Percentiles rank a stretch among this genome's conserved stretches.
These are phyloP conservation scores for Acanthosepion lycidas DNA, from an alignment of 2,888 invertebrate genomes.

Conservation along the genomic window DNA sequence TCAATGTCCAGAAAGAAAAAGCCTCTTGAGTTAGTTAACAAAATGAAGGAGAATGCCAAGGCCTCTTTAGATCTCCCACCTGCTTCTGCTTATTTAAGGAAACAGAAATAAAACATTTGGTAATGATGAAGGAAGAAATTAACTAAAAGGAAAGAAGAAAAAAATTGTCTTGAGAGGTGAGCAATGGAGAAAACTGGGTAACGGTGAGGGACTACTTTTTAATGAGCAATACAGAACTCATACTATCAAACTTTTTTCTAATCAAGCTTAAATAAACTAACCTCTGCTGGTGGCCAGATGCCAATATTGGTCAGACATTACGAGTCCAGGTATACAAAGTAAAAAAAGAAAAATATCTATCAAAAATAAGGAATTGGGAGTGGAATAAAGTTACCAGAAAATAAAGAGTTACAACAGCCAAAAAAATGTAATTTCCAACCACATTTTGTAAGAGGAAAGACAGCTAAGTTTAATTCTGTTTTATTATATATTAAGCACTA, in stretches of 20 bases:
- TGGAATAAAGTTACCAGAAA: background rate
- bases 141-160: background rate
- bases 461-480: background rate
- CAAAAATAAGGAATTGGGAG: background rate
- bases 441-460: background rate
- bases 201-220: background rate
- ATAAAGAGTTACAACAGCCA: background rate
- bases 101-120: background rate
- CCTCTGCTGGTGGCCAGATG: background rate
- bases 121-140: background rate
- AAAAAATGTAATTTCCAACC: background rate
- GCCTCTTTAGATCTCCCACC: too few relatives aligned
- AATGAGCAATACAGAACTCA: background rate
- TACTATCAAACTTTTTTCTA: background rate
- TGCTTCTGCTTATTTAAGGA: background rate
- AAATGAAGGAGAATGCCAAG: too few relatives aligned
- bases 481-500: too few relatives aligned
- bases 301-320: background rate
- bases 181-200: background rate
- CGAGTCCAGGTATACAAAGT: background rate
- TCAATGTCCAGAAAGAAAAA: too few relatives aligned
- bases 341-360: background rate
- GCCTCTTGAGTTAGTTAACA: too few relatives aligned
- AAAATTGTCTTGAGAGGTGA: background rate
- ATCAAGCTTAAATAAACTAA: background rate